A percentile compares a stretch with the other conserved stretches of the same genome.
Conservation (phyloP, 2,797 vertebrate genomes). For the Parauchenoglanis ngamensis region DNA sequence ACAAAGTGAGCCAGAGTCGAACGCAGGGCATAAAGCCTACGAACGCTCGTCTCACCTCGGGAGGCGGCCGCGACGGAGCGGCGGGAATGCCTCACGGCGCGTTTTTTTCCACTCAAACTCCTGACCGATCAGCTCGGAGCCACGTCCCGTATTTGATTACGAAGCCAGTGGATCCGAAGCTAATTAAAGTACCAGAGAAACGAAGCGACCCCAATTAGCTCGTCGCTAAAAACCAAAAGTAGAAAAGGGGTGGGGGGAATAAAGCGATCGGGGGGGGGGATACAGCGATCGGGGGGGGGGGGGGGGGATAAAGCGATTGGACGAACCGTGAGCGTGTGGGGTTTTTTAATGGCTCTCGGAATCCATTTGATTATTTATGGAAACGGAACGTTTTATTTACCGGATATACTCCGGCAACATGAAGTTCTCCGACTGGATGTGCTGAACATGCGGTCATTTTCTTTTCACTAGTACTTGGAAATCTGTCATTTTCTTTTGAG, state of each 20-base stretch:
- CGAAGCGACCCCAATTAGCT: background rate
- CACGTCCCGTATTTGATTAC: background rate
- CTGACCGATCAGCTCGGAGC: background rate
- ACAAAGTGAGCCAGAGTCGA: background rate
- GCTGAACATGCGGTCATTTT: background rate
- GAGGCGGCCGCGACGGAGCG: conserved; percentile 29
- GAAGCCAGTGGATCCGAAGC: background rate
- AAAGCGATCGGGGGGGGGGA: background rate
- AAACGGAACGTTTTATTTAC: background rate
- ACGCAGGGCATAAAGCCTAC: background rate
- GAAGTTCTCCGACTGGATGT: background rate
- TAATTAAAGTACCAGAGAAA: background rate
- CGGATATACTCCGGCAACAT: background rate
- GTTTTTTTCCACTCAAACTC: background rate
- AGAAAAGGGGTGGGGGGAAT: background rate
- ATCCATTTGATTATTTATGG: background rate
- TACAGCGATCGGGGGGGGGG: no score
- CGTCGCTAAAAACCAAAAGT: background rate
- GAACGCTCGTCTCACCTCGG: background rate
- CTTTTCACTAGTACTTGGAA: background rate
- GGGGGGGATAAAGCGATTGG: background rate
- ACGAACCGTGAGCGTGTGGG: background rate
- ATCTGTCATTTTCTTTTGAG: no score
- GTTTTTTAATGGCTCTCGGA: background rate
- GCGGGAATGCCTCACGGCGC: conserved; percentile 23